Percentiles rank a stretch among this genome's conserved stretches.
Evolutionary conservation across 2,888 invertebrate species (phyloP).

Genomic region (Microplitis deprimator): DNA sequence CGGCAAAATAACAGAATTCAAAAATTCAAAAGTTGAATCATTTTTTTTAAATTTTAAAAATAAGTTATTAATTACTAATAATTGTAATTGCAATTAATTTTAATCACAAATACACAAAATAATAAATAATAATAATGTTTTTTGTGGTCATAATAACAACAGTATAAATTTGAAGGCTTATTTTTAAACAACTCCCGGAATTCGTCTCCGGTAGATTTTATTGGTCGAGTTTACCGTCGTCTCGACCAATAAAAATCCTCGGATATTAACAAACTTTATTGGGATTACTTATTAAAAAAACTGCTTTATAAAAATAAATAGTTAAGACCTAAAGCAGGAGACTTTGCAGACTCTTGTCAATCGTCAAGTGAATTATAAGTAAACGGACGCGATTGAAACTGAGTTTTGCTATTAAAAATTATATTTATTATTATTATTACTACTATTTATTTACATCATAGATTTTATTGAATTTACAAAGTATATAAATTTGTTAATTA

Average conservation of each 20-base stretch:
- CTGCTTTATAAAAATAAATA: conserved; percentile 8
- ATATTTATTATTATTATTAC: not conserved
- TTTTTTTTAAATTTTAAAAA: not conserved
- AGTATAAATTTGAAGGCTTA: no score
- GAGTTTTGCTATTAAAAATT: conserved; percentile 5
- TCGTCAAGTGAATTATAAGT: conserved; percentile 10
- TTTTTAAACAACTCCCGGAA: no score
- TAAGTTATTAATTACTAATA: no score
- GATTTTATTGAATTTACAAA: not conserved
- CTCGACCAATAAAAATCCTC: not conserved
- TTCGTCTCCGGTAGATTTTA: no score
- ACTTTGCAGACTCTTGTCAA: conserved; percentile 16
- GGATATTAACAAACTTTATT: not conserved
- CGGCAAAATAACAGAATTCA: not conserved
- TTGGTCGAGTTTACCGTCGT: not conserved
- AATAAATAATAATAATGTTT: no score
- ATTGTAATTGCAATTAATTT: no score
- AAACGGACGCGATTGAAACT: conserved; percentile 11
- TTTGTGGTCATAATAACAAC: no score
- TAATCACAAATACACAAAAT: no score
- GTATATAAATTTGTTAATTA: no score
- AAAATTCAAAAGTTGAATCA: not conserved
- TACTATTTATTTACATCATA: not conserved
- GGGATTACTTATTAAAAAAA: not conserved
- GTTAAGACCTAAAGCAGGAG: not conserved